Base-by-base conservation (phyloP, 1,140 invertebrate genomes). In the Sinella curviseta region DNA sequence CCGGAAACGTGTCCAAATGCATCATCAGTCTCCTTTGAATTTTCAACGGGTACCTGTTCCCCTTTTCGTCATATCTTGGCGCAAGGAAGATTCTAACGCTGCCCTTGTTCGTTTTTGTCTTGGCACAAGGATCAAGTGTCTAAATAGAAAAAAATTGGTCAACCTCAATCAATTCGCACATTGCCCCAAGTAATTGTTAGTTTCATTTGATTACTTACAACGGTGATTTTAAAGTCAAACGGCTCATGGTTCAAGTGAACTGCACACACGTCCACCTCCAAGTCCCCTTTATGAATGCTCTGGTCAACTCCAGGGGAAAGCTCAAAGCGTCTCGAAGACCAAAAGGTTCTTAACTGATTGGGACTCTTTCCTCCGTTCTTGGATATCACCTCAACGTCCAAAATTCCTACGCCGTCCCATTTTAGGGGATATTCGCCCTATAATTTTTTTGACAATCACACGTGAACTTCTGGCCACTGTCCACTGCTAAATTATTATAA, bases 61-160 rank as follows among this genome's bases (percentile, higher is more conserved):
- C 92, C 24, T 90, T 87, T 84, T 94, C 93, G 81, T 94, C 92
- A 20, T 87, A 84, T 77, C 89, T 91, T 0, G 94, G 93, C 0
- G 90, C 92, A 77, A 94, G 86, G 87, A 93, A 95, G 81, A 94
- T 92, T 24, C 93, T 89, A 3, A 92, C 90, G 0, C 92, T 94
- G 54, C 92, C 93, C 77, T 88, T 89, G 30, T 70, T 70, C 8
- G 65, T 31, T n/a, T 70, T 70, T 30, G 65, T 70, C 8, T 12
- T 4, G 31, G 65, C 65, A n/a, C 65, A 70, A 33, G 65, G 65
- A 33, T 70, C 65, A 24, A 70, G 26, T n/a, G 65, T 31, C 65
- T 70, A 70, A 14, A 31, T 31, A 31, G 1, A 31, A 70, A 4
- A 70, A 70, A 8, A 4, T 17, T 17, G 55, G 24, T 24, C n/a